Base-by-base conservation (phyloP, 2,797 vertebrate species). In the Avahi laniger region DNA sequence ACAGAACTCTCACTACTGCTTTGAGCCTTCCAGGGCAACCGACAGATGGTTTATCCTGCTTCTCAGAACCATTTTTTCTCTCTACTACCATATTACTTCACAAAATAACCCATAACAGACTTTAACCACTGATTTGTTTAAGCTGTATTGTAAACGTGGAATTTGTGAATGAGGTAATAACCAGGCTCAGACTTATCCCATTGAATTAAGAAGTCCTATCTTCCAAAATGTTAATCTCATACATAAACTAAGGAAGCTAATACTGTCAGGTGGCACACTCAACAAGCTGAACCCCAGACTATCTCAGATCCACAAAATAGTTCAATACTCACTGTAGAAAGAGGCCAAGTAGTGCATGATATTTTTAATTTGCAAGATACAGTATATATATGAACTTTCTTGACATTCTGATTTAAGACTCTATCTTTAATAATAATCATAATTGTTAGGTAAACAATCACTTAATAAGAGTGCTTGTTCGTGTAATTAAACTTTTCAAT, bases 401-500 rank as follows among this genome's bases (percentile, higher is more conserved):
- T 72, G 61, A 76, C n/a, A 73, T 69, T 79, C 86, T 63, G 28
- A 78, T 28, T 91, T 63, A 81, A 75, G 82, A 86, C 50, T 76
- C 28, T 63, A 35, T 59, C 41, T 87, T 90, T 85, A 90, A 82
- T 41, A 89, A 91, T 46, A 82, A 91, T 13, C 41, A 57, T 88
- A 93, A 95, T 11, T 80, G 78, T 86, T 76, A 61, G 70, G 69
- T 76, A 95, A 75, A 88, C 72, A 54, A 15, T 70, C 67, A 57
- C 76, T 94, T 91, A 92, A 43, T 94, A 85, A 92, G 90, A 90
- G 48, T 33, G 12, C 46, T 73, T 75, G 57, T 73, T 46, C 35
- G 46, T 57, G 78, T 89, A 95, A 89, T 89, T 93, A 91, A 89
- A 95, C 48, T 73, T 83, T 88, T 28, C 81, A 46, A 72, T 67